Evolutionary conservation across 2,113 vertebrate species (phyloP), one percentile per base, ranked within the genome.

Genomic region (Dendrocopos noguchii): DNA sequence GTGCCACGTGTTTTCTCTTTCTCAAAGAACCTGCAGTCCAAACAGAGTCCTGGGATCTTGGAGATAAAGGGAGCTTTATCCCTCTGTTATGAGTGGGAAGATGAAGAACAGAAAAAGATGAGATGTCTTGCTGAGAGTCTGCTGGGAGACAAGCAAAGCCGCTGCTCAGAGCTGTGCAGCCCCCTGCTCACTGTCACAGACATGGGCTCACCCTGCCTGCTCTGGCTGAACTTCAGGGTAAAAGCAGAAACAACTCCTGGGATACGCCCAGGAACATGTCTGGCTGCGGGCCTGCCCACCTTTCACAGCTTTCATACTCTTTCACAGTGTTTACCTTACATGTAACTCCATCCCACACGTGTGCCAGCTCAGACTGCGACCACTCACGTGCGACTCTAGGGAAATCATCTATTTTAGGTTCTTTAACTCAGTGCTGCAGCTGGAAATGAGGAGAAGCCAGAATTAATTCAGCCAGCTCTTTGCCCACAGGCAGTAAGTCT

Each of bases 1-100:
- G 46, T 55, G 91, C 94, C 90, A 95, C 80, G 71, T 93, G 92
- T 76, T 90, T 91, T 84, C 93, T 75, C 78, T 65, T 72, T 83
- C 86, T 84, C 68, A 64, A 15, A 90, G 61, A 88, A 52, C 42
- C 5, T 56, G 3, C 90, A 88, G 89, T 63, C 87, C 56, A 71
- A 91, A 80, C 79, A 83, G 72, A 18, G 64, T 55, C 46, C 72
- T 34, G 60, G 72, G 65, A 91, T 31, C 36, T 5, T 7, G 50
- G 44, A 77, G 67, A 95, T 70, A 92, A 95, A 88, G 75, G 59
- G 65, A 79, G 84, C 85, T 88, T 93, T 93, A 83, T 93, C 59
- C 22, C 13, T 64, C 70, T 1, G 1, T 44, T 87, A 71, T 5
- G 93, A 55, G 59, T 63, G 71, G 56, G 63, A 75, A 95, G 80